A percentile compares a stretch with the other conserved stretches of the same genome.
These are phyloP conservation scores for Drosophila arawakana DNA, from an alignment of 1,140 invertebrate species.

Conservation along the genomic window DNA sequence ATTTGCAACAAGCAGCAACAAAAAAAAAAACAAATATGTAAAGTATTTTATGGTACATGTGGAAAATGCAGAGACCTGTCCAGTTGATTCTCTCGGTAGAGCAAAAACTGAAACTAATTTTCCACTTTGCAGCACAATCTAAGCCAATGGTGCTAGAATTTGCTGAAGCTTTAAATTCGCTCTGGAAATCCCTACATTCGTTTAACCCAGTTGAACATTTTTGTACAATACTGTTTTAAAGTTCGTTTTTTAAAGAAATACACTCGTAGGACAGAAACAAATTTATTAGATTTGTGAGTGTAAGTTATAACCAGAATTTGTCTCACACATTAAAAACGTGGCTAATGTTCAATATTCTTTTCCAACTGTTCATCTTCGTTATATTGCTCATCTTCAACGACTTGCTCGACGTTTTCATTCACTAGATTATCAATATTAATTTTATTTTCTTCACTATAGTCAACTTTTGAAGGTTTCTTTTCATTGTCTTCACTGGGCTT, in stretches of 20 bases:
- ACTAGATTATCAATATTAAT: background rate
- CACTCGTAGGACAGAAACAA: background rate
- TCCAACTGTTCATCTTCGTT: background rate
- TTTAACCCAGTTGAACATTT: too few relatives aligned
- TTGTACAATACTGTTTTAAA: too few relatives aligned
- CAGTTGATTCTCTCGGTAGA: conserved; percentile 5
- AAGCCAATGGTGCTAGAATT: conserved; percentile 34
- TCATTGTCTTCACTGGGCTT: background rate
- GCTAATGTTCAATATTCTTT: background rate
- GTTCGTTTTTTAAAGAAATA: too few relatives aligned
- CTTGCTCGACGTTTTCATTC: background rate
- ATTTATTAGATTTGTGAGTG: background rate
- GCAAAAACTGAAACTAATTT: conserved; percentile 62
- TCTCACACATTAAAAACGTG: background rate
- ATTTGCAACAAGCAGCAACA: conserved; percentile 50
- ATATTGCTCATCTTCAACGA: background rate
- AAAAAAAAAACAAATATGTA: conserved; percentile 6
- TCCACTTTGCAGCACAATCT: conserved; percentile 63
- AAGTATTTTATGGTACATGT: conserved; percentile 14
- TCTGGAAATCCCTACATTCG: background rate
- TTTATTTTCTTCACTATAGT: background rate
- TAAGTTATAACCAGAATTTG: conserved; percentile 1
- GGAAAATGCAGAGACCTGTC: conserved; percentile 29
- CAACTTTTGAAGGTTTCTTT: too few relatives aligned
- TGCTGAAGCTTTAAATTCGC: conserved; percentile 26